Percentiles rank a stretch among this genome's conserved stretches.
These are phyloP conservation scores for Aplysina aerophoba DNA, from an alignment of 37 sponge, comb jelly and placozoan species.

Conservation along the genomic window DNA sequence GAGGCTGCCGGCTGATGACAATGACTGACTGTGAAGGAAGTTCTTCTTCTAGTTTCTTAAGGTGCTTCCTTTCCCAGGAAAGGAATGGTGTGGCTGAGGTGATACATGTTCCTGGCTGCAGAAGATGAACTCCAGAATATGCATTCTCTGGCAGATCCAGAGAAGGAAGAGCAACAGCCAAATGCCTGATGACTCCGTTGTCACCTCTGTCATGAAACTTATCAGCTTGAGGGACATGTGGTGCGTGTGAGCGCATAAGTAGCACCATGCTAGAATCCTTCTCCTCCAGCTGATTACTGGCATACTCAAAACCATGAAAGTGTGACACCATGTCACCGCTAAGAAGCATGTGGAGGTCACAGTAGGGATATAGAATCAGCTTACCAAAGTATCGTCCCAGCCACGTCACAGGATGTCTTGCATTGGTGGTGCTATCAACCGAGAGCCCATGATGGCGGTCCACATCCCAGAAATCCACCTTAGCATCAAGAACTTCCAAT, in stretches of 20 bases:
- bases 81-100: conserved; percentile 46
- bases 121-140: conserved; percentile 62
- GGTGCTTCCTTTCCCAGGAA: conserved; percentile 57
- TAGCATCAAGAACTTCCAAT: conserved; percentile 49
- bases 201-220: conserved; percentile 53
- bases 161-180: conserved; percentile 27
- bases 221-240: background rate
- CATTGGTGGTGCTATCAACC: conserved; percentile 48
- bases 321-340: conserved; percentile 64
- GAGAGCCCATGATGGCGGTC: conserved; percentile 73
- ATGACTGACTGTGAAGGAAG: conserved; percentile 38
- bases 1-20: conserved; percentile 22
- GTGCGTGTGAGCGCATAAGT: conserved; percentile 26
- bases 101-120: conserved; percentile 51
- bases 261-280: conserved; percentile 61
- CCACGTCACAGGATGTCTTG: conserved; percentile 65
- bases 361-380: conserved; percentile 77
- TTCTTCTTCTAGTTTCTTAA: conserved; percentile 62
- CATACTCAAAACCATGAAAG: conserved; percentile 59
- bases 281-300: conserved; percentile 34
- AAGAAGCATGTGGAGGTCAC: conserved; percentile 38
- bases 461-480: conserved; percentile 84
- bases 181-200: conserved; percentile 38
- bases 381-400: conserved; percentile 59
- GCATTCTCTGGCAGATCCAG: conserved; percentile 43